Base-by-base conservation (phyloP, 1,140 invertebrate genomes). In the Agraylea sexmaculata region DNA sequence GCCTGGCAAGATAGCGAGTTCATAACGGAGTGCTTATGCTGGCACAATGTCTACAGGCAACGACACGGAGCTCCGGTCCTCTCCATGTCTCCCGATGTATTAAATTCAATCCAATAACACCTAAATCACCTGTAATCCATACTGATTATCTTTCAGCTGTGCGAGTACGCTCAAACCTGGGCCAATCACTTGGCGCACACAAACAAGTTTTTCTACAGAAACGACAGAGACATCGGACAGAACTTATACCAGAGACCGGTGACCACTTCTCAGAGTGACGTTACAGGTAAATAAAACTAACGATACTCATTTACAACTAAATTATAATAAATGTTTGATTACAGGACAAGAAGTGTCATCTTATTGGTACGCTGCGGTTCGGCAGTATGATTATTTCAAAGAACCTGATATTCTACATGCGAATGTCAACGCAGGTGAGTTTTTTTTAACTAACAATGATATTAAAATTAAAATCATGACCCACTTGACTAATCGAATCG, bases 311-410 rank as follows among this genome's bases (percentile, higher is more conserved):
- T 17, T 32, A 32, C 10, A 32, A 12, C n/a, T n/a, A n/a, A n/a
- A n/a, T n/a, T n/a, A n/a, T n/a, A n/a, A n/a, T n/a, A n/a, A n/a
- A n/a, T n/a, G n/a, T 30, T 8, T 31, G 16, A 43, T 53, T 57
- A 18, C 57, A 81, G 84, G 83, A 6, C 78, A 86, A 65, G 81
- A 87, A 62, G 82, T 84, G 3, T 77, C 81, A 4, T 77, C 80
- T n/a, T 84, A 87, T 48, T 89, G 84, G 85, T 89, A 89, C 53
- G 78, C 78, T 31, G 83, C 84, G 17, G 77, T 84, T 2, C 73
- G 75, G 42, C 76, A 81, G 45, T 87, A 87, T 57, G 73, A 78
- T 49, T 87, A 79, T 52, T 70, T 77, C 37, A 78, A 79, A 47
- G 79, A 84, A 53, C 67, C 76, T 0, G 75, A 81, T 57, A 66